Percentiles rank a stretch among this genome's conserved stretches.
These are phyloP conservation scores for Sebastes aleutianus DNA, from an alignment of 2,797 vertebrate species.

Conservation along the genomic window DNA sequence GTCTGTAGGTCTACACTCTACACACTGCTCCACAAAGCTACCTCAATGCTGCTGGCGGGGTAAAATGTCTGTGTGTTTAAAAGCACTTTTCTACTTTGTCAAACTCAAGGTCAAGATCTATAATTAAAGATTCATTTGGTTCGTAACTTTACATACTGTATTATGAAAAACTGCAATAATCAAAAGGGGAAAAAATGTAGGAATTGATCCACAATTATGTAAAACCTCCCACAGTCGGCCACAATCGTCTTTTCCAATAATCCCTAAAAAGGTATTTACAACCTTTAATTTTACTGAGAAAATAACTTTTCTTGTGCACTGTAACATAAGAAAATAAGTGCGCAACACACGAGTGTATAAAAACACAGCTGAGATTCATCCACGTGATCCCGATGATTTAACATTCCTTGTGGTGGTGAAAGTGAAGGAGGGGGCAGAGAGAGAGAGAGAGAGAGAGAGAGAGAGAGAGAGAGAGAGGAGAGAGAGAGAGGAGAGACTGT, in stretches of 20 bases:
- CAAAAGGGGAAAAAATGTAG: not conserved
- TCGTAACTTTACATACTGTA: not conserved
- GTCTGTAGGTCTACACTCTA: not conserved
- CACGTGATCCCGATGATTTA: conserved; percentile 67
- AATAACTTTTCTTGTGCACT: not conserved
- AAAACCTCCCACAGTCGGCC: not conserved
- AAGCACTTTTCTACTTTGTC: not conserved
- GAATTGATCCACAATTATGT: not conserved
- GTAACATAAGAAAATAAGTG: conserved; percentile 10
- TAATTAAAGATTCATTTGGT: not conserved
- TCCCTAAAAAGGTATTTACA: not conserved
- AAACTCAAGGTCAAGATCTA: no score
- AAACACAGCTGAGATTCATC: conserved; percentile 65
- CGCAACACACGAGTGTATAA: conserved; percentile 34
- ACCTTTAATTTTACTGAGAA: not conserved
- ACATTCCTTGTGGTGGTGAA: conserved; percentile 70
- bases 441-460: no score
- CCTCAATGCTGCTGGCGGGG: conserved; percentile 33
- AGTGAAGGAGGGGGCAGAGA: conserved; percentile 24
- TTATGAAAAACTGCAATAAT: not conserved
- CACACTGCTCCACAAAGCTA: not conserved
- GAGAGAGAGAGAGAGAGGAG: no score
- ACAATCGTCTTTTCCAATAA: not conserved
- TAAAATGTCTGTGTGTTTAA: conserved; percentile 32
- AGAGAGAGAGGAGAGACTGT: not conserved